Percentiles rank a stretch among this genome's conserved stretches.
These are phyloP conservation scores for Paratilapia polleni DNA, from an alignment of 2,113 vertebrate genomes.

Conservation along the genomic window DNA sequence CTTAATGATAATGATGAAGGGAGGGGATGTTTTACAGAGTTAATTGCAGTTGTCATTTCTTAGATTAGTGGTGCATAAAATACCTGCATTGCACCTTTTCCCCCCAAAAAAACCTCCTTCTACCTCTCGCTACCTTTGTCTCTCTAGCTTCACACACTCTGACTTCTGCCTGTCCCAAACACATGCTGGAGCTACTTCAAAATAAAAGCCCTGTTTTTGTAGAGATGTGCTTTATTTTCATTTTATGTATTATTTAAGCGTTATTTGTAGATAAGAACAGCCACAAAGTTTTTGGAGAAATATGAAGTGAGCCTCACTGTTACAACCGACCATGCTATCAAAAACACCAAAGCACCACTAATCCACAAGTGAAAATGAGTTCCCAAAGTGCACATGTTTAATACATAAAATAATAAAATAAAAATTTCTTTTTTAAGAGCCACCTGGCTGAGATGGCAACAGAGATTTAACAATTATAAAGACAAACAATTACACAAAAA, in stretches of 20 bases:
- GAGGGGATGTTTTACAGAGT: background rate
- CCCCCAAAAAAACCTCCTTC: background rate
- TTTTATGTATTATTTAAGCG: background rate
- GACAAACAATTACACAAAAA: too few relatives aligned
- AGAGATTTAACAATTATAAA: too few relatives aligned
- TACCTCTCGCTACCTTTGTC: background rate
- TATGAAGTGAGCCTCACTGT: too few relatives aligned
- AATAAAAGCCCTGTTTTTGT: background rate
- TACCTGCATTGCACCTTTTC: slow-evolving; percentile 58
- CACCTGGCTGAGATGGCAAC: too few relatives aligned
- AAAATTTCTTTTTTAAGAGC: too few relatives aligned
- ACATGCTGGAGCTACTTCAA: background rate
- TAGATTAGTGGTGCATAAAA: slow-evolving; percentile 38
- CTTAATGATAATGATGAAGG: background rate
- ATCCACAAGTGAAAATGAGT: too few relatives aligned
- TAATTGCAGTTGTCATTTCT: slow-evolving; percentile 23
- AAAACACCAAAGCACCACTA: background rate
- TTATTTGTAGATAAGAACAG: too few relatives aligned
- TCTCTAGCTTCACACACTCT: background rate
- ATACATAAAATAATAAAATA: too few relatives aligned
- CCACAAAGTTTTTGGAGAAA: too few relatives aligned
- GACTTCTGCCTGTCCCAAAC: background rate
- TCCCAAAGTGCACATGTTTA: too few relatives aligned
- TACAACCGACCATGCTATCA: too few relatives aligned
- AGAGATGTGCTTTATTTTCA: rapidly evolving